Base-by-base conservation (phyloP, 2,797 vertebrate genomes). In the Anabacerthia variegaticeps region DNA sequence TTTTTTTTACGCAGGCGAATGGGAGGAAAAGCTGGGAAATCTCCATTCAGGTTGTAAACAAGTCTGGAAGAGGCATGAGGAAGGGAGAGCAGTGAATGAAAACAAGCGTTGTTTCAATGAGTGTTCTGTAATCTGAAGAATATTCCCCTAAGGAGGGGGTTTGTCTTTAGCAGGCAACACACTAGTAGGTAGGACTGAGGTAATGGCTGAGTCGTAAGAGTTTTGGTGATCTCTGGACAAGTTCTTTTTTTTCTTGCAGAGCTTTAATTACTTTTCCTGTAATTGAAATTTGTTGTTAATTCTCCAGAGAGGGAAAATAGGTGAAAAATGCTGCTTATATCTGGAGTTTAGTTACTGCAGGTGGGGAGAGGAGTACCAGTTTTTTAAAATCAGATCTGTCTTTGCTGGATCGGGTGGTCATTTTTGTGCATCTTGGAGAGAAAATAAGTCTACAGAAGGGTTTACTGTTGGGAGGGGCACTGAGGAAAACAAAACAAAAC, bases 31-130 rank as follows among this genome's bases (percentile, higher is more conserved):
- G 46, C n/a, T 41, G 65, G 37, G 36, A 84, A 84, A 61, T 78
- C 74, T 89, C 30, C n/a, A 7, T 92, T 86, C 43, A 76, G 55
- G 36, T 68, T 85, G 77, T 92, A 95, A 96, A 92, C 66, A 88
- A 91, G 49, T 32, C 73, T 72, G 56, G 62, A 51, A 62, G 63
- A 93, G 58, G 52, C 54, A 83, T 41, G 66, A 0, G 5, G 32
- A 75, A 72, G 58, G 80, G 26, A 78, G 44, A 63, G 65, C 51
- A 72, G 51, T 73, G 85, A 85, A 68, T 80, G 82, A 67, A 89
- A 88, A 74, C 72, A 74, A 84, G 6, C 10, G 34, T 61, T 46
- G 28, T 20, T 92, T 91, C 71, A 81, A 0, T 41, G 32, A 81
- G 24, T 67, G 7, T 63, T 87, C 46, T 49, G 32, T 66, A 56